Evolutionary conservation across 2,797 vertebrate species (phyloP), one percentile per base, ranked within the genome.

Genomic region (Garrulus glandarius): DNA sequence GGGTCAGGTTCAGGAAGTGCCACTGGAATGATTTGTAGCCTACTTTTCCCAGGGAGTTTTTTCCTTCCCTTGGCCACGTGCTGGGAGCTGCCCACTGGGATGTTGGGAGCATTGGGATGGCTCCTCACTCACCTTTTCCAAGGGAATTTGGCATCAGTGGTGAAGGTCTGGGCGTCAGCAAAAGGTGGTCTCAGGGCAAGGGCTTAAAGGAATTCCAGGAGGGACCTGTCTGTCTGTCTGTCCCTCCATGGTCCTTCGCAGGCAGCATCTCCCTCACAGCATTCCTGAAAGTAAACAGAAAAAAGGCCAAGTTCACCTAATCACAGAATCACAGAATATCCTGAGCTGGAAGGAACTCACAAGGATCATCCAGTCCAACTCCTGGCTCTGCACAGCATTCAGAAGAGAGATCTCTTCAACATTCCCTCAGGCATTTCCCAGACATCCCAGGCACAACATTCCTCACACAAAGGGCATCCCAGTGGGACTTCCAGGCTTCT

Each of bases 381-480:
- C 57, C 37, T 30, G 37, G 27, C 79, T 29, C 57, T 39, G 71
- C 50, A 36, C 34, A 81, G 34, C 52, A 27, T 34, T 64, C 61
- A 36, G 85, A 59, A 29, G 10, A 49, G 19, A 80, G 10, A 87
- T 14, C 39, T 32, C 39, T 30, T 4, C 4, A 30, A 19, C 77
- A 53, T 17, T 20, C 77, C 56, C 74, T n/a, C 5, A 21, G 68
- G 52, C 60, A 50, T 41, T 52, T 39, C 68, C 59, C 10, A 11
- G 15, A 3, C n/a, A 46, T 53, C 56, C 14, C 15, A 34, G 63
- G 63, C 61, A 39, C 70, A 32, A 6, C 30, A 24, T 41, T 23
- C 87, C 15, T 0, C 43, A 3, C 2, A 2, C 6, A 21, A n/a
- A 76, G 7, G 16, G 15, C 52, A 9, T 23, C 0, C 0, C 15